phyloP scores from a whole-genome alignment of 2,113 vertebrate species.

The Prolemur simus region DNA sequence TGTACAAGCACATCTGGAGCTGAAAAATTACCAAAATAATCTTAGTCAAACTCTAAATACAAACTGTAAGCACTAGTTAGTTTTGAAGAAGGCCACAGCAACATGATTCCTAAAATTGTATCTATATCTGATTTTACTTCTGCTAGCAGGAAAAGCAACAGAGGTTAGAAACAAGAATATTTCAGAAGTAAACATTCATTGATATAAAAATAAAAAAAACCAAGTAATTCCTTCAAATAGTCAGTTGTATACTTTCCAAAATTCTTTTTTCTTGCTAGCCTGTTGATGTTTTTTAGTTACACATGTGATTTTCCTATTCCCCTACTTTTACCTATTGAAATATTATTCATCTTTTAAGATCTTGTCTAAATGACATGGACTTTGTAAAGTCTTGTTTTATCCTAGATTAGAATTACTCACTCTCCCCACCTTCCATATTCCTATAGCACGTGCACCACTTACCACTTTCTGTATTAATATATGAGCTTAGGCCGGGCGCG shows the following conservation, averaged over 20 bases:
- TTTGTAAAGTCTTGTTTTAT: not conserved
- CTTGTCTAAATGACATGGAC: not conserved
- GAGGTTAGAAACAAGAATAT: not conserved
- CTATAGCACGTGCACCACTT: not conserved
- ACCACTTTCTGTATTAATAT: not conserved
- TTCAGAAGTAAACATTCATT: not conserved
- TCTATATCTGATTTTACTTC: not conserved
- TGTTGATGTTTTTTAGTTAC: not conserved
- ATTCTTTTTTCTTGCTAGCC: not conserved
- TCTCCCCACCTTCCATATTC: not conserved
- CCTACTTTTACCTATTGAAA: not conserved
- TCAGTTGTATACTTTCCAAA: not conserved
- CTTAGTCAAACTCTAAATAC: not conserved
- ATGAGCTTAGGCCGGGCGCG: too few relatives aligned
- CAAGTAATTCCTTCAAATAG: not conserved
- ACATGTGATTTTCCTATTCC: not conserved
- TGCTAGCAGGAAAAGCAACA: not conserved
- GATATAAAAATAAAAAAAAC: not conserved
- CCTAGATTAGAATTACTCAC: not conserved
- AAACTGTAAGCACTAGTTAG: not conserved
- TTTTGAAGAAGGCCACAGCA: not conserved
- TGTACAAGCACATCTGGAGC: not conserved
- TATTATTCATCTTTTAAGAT: not conserved
- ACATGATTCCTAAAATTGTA: not conserved
- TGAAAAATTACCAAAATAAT: not conserved